A percentile compares a stretch with the other conserved stretches of the same genome.
Conservation (phyloP, 2,888 invertebrate species). For the Eupeodes luniger region DNA sequence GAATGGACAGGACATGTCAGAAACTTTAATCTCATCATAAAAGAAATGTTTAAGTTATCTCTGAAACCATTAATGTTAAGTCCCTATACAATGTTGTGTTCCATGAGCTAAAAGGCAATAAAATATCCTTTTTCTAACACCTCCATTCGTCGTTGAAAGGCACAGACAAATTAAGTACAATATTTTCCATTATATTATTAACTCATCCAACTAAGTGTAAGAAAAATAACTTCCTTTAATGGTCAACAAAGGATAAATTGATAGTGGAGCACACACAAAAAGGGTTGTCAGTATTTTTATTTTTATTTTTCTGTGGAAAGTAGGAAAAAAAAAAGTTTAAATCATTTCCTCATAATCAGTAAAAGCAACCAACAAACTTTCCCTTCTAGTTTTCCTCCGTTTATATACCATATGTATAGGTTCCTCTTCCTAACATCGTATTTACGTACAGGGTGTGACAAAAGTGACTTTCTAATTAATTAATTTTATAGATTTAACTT, state of each 20-base stretch:
- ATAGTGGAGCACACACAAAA: conserved; percentile 29
- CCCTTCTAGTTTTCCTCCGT: not conserved
- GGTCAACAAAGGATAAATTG: conserved; percentile 36
- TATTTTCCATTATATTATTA: conserved; percentile 19
- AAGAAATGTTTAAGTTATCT: not conserved
- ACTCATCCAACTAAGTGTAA: conserved; percentile 1
- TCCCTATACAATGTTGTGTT: not conserved
- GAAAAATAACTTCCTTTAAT: conserved; percentile 27
- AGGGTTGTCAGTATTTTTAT: conserved; percentile 7
- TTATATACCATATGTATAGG: not conserved
- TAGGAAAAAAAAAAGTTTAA: conserved; percentile 6
- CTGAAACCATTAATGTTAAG: not conserved
- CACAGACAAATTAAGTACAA: conserved; percentile 2
- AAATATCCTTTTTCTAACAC: not conserved
- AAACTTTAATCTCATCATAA: not conserved
- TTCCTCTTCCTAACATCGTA: too few relatives aligned
- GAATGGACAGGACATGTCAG: too few relatives aligned
- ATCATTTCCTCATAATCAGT: conserved; percentile 39
- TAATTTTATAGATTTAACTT: too few relatives aligned
- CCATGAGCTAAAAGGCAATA: not conserved
- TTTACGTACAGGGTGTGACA: not conserved
- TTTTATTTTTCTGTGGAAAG: too few relatives aligned
- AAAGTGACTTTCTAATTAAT: too few relatives aligned
- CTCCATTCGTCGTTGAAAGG: not conserved
- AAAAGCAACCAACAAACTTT: conserved; percentile 30